Base-by-base conservation (phyloP, 2,888 invertebrate genomes). In the Dastarcus helophoroides region DNA sequence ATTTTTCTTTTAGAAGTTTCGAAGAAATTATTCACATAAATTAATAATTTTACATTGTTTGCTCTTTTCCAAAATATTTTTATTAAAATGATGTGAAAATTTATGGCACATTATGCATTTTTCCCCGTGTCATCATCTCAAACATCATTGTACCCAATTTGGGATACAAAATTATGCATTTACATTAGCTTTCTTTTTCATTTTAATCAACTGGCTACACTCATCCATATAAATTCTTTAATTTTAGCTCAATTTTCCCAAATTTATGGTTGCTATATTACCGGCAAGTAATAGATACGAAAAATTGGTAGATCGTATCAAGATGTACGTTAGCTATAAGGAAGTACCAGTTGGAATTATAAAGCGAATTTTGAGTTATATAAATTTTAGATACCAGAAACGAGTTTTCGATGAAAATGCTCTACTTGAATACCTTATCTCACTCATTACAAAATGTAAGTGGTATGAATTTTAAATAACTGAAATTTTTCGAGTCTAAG, bases 311-410 rank as follows among this genome's bases (percentile, higher is more conserved):
- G 9, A 33, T 10, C 28, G 29, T n/a, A 26, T 33, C 10, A 28
- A 28, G 17, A 29, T 29, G 14, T 33, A 26, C 16, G 29, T 28
- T 11, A n/a, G 28, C 3, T 33, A 24, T 25, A 33, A 33, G 19
- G 33, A 33, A 4, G 16, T 33, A 7, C 33, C 33, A 2, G 26
- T 26, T 17, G 22, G 11, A 19, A 28, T 33, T 21, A 23, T 24
- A 8, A 33, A 12, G 14, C 13, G 33, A 11, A 33, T 33, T 19
- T 28, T 19, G 24, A 33, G 33, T 8, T 33, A 33, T 14, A 23
- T 33, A 9, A 33, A 33, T 24, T 33, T 29, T 29, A 16, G 33
- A 14, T 33, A 28, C 11, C 33, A 33, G 14, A 22, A 28, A 6
- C 19, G 8, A 4, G 16, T 33, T 8, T 28, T 33, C 24, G 25